Conservation (phyloP, 2,797 vertebrate genomes). For the Eidolon dupreanum region DNA sequence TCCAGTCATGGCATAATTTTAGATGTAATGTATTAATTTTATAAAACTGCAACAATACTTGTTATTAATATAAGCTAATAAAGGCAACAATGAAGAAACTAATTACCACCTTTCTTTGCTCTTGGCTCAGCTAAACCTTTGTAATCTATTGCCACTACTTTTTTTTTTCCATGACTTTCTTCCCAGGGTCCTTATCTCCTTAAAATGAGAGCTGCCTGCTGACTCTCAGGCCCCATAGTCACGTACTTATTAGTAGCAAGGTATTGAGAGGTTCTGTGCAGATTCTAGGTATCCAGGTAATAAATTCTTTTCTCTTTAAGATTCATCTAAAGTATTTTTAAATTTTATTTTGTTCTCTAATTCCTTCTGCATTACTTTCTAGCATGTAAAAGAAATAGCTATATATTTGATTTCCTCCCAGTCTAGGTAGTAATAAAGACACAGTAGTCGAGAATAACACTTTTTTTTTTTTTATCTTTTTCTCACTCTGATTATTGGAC, state of each 20-base stretch:
- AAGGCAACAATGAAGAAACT: not conserved
- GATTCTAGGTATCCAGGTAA: not conserved
- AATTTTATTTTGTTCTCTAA: conserved; percentile 5
- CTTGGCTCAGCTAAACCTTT: not conserved
- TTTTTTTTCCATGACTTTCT: not conserved
- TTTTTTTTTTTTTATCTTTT: not conserved
- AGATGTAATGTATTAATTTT: not conserved
- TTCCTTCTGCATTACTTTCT: not conserved
- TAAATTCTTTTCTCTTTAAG: not conserved
- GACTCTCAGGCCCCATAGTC: not conserved
- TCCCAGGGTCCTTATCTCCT: not conserved
- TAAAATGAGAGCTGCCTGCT: not conserved
- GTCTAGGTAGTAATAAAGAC: not conserved
- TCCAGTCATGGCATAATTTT: not conserved
- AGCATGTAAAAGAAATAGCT: not conserved
- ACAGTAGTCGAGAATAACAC: not conserved
- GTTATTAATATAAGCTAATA: not conserved
- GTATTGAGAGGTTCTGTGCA: not conserved
- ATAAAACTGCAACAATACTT: not conserved
- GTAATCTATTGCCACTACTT: not conserved
- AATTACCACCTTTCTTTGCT: not conserved
- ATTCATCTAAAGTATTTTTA: not conserved
- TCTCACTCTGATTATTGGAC: conserved; percentile 1
- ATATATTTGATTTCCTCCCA: not conserved
- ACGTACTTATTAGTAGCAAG: not conserved